Evolutionary conservation across 2,113 vertebrate genomes (phyloP).

Genomic region (Nothoprocta pentlandii): DNA sequence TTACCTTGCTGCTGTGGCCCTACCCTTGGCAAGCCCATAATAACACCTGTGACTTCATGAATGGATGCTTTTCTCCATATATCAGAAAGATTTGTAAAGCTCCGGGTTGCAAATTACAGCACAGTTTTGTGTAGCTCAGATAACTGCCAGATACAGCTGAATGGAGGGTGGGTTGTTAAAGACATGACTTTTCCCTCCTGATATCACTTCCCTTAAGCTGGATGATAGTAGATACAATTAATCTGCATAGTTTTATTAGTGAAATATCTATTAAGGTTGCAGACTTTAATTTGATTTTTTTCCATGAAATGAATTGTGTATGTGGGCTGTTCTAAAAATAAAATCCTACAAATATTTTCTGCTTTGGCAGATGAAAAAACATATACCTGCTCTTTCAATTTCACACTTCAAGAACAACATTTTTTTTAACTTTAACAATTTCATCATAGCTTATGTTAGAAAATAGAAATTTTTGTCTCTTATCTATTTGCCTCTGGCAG

Average conservation of each 20-base stretch:
- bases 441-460: constrained; percentile 47
- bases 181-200: background rate
- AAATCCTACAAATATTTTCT: background rate
- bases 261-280: constrained; percentile 1
- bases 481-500: constrained; percentile 60
- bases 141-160: background rate
- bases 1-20: background rate
- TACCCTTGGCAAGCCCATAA: background rate
- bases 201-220: background rate
- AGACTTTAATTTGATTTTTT: constrained; percentile 39
- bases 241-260: constrained; percentile 7
- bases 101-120: background rate
- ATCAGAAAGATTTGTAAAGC: background rate
- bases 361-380: background rate
- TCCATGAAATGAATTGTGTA: constrained; percentile 8
- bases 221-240: background rate
- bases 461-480: constrained; percentile 24
- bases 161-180: background rate
- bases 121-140: background rate
- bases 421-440: background rate
- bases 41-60: background rate
- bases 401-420: background rate
- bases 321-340: constrained; percentile 30
- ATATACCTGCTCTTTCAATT: background rate
- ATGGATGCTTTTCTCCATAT: background rate